Evolutionary conservation across 1,140 invertebrate genomes (phyloP), one percentile per base, ranked within the genome.

Genomic region (Drosophila ananassae): DNA sequence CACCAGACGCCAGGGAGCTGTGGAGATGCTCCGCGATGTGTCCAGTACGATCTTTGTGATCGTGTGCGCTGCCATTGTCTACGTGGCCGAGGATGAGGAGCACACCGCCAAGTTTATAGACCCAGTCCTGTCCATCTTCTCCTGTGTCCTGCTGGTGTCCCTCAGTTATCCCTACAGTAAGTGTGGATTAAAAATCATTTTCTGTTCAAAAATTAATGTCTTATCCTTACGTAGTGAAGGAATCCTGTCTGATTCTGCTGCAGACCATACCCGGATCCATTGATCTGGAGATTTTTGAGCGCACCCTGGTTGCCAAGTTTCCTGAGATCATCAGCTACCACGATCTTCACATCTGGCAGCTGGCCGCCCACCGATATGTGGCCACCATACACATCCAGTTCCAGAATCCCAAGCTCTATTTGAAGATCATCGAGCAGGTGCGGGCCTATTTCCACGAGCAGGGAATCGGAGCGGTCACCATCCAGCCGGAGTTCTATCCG

Each of bases 251-350:
- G 8, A 97, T 97, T 79, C 92, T 97, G 0, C 91, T 97, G 2
- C 96, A 97, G 92, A 97, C 96, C 2, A 96, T 97, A 44, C 96
- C 96, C 1, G 95, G 94, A 71, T 94, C 96, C 46, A 96, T 97
- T 28, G 94, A 97, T 72, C 95, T 97, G 28, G 93, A 95, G 53
- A 92, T 92, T 2, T 92, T 96, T 25, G 94, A 95, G 66, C 92
- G 92, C 24, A 93, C 95, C 69, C 83, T 97, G 9, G 84, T 95
- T 0, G 91, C 93, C 57, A 93, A 94, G 81, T 98, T 98, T 92
- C 96, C 96, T 0, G 95, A 95, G 48, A 95, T 97, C 44, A 92
- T 96, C 0, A 96, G 96, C 74, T 94, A 97, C 10, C 96, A 97
- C 74, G 96, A 97, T 91, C 93, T 97, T 12, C 96, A 97, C 73